Percentiles rank a stretch among this genome's conserved stretches.
Evolutionary conservation across 2,113 vertebrate species (phyloP).

Genomic region (Pteronura brasiliensis): DNA sequence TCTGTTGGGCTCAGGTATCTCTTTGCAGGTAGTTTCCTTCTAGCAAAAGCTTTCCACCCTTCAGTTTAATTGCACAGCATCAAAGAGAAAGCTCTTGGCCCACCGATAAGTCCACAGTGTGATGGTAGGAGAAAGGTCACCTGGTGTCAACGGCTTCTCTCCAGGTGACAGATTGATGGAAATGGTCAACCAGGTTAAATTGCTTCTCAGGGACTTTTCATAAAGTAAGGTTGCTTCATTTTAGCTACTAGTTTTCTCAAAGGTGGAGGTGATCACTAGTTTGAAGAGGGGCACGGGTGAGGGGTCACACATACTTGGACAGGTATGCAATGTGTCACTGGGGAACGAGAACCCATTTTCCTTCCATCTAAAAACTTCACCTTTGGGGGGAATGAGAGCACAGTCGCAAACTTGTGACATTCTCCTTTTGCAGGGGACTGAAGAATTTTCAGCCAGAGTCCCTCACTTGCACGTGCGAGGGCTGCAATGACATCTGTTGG

Average conservation of each 20-base stretch:
- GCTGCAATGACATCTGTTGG: not conserved
- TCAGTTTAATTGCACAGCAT: not conserved
- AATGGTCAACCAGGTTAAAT: constrained; percentile 42
- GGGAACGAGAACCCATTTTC: not conserved
- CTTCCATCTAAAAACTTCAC: not conserved
- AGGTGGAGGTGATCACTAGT: not conserved
- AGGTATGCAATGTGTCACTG: not conserved
- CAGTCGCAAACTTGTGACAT: not conserved
- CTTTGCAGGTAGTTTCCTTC: not conserved
- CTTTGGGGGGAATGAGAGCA: not conserved
- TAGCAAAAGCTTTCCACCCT: not conserved
- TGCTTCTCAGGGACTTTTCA: not conserved
- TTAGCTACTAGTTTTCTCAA: not conserved
- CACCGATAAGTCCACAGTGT: not conserved
- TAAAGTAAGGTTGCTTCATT: not conserved
- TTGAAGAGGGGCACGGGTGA: not conserved
- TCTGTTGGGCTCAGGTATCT: no score
- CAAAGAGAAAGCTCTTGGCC: not conserved
- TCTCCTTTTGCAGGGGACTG: not conserved
- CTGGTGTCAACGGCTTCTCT: not conserved
- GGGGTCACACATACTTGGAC: not conserved
- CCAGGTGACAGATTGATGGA: constrained; percentile 49
- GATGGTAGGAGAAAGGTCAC: not conserved
- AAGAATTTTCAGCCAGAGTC: not conserved
- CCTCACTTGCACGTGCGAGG: not conserved